Percentiles rank a stretch among this genome's conserved stretches.
Conservation (phyloP, 2,113 vertebrate genomes). For the Illadopsis cleaveri region DNA sequence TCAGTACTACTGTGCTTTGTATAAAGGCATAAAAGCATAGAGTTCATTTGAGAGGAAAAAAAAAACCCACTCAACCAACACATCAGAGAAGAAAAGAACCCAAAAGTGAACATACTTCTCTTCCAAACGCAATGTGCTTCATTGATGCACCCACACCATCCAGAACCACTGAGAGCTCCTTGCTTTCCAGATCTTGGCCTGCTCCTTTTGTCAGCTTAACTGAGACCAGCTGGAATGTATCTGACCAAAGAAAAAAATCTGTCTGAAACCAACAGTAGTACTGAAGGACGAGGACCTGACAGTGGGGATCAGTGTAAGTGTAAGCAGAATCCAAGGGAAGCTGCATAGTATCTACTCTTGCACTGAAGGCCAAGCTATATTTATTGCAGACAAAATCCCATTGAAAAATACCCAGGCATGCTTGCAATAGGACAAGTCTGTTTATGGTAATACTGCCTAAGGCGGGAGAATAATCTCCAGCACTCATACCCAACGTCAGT, state of each 20-base stretch:
- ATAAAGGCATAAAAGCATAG: not conserved
- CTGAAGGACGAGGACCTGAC: rapidly evolving
- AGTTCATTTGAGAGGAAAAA: not conserved
- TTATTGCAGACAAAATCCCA: not conserved
- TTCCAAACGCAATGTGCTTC: conserved; percentile 78
- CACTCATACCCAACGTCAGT: not conserved
- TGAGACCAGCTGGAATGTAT: conserved; percentile 84
- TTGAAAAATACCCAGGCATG: not conserved
- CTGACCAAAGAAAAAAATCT: conserved; percentile 67
- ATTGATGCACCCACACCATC: conserved; percentile 74
- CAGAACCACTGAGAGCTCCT: conserved; percentile 79
- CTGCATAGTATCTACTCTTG: not conserved
- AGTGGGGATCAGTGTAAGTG: not conserved
- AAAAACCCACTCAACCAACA: not conserved
- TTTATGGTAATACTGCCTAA: not conserved
- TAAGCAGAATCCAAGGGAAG: not conserved
- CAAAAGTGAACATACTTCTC: conserved; percentile 75
- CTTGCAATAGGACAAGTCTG: not conserved
- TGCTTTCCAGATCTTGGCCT: conserved; percentile 79
- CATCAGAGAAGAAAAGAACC: not conserved
- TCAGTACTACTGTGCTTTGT: not conserved
- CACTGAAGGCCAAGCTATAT: not conserved
- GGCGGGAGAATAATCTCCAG: not conserved
- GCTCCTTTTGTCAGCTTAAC: conserved; percentile 80
- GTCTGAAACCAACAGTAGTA: not conserved